A percentile compares a stretch with the other conserved stretches of the same genome.
Conservation (phyloP, 2,888 invertebrate species). For the Nomada hirtipes region DNA sequence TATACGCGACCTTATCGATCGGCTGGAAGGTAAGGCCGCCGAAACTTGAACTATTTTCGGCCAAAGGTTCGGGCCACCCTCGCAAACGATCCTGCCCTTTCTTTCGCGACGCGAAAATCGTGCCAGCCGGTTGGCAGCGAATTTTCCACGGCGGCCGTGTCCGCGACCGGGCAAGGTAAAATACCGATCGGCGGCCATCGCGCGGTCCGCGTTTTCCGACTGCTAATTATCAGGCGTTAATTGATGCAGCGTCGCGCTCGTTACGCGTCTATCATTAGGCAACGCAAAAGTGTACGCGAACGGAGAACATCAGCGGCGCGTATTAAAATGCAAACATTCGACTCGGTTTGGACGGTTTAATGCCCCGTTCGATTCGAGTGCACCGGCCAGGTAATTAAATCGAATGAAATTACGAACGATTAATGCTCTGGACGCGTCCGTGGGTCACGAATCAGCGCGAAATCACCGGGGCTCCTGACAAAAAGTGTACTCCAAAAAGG, state of each 20-base stretch:
- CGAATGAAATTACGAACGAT: conserved; percentile 81
- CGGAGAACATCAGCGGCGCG: conserved; percentile 65
- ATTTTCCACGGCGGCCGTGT: background rate
- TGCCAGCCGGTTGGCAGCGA: too few relatives aligned
- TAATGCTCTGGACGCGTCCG: conserved; percentile 73
- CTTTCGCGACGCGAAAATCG: background rate
- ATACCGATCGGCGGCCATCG: conserved; percentile 3
- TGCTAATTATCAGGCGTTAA: conserved; percentile 76
- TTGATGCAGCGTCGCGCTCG: conserved; percentile 75
- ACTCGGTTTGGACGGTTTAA: conserved; percentile 73
- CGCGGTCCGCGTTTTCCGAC: conserved; percentile 41
- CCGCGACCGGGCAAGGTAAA: conserved; percentile 13
- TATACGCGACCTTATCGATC: conserved; percentile 70
- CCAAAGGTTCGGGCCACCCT: background rate
- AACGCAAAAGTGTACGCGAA: conserved; percentile 66
- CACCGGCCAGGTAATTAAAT: conserved; percentile 79
- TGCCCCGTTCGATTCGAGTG: conserved; percentile 75
- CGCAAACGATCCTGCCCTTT: background rate
- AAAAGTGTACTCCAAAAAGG: conserved; percentile 61
- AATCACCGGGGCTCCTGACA: conserved; percentile 64
- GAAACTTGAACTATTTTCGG: conserved; percentile 19
- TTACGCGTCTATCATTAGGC: conserved; percentile 77
- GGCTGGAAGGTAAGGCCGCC: conserved; percentile 3
- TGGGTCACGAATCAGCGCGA: conserved; percentile 67
- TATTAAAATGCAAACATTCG: conserved; percentile 81